A percentile compares a stretch with the other conserved stretches of the same genome.
Conservation (phyloP, 2,888 invertebrate genomes). For the Stegophylla sp. region DNA sequence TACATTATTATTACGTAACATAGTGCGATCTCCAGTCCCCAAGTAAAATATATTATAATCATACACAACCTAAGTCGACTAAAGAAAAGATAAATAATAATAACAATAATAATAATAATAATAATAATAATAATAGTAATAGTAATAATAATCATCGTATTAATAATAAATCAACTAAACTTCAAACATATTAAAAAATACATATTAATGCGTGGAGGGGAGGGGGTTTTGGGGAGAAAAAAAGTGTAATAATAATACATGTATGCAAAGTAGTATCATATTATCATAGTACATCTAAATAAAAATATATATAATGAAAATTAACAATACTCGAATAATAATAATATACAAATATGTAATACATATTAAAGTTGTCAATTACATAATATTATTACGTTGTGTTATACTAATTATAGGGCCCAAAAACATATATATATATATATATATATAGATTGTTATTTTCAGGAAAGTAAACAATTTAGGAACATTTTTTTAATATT, state of each 20-base stretch:
- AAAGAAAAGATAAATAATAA: background rate
- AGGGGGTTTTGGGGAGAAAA: no score
- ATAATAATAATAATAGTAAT: slow-evolving; percentile 7
- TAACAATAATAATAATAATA: slow-evolving; percentile 16
- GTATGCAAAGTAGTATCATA: no score
- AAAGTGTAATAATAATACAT: no score
- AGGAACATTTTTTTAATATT: slow-evolving; percentile 53
- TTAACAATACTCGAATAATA: no score
- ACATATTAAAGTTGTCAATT: no score
- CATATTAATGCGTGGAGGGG: background rate
- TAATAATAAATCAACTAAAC: slow-evolving; percentile 8
- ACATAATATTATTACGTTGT: no score
- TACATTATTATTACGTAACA: slow-evolving; percentile 5
- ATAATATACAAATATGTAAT: no score
- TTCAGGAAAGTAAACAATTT: slow-evolving; percentile 46
- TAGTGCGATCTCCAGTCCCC: slow-evolving; percentile 47
- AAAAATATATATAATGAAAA: no score
- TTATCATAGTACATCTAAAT: no score
- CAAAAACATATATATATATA: slow-evolving; percentile 14
- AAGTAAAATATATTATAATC: slow-evolving; percentile 21
- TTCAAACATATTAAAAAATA: background rate
- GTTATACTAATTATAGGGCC: no score
- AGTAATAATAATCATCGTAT: background rate
- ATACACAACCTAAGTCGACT: slow-evolving; percentile 20
- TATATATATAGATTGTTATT: no score